Base-by-base conservation (phyloP, 2,113 vertebrate genomes). In the Lepisosteus oculatus region DNA sequence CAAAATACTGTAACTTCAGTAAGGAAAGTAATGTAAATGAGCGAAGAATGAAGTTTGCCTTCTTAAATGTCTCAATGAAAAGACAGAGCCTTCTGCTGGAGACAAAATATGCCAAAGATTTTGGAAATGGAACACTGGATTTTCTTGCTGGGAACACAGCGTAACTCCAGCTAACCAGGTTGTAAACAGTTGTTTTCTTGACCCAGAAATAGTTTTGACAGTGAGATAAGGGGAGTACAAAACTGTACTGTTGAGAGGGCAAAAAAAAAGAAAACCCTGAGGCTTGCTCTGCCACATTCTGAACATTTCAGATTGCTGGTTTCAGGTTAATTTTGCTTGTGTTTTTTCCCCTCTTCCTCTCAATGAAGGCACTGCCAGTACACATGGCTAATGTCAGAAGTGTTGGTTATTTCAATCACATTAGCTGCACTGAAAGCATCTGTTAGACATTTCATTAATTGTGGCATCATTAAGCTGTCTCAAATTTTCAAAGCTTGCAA, bases 391-490 rank as follows among this genome's bases (percentile, higher is more conserved):
- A 86, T 81, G 87, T 89, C 89, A 90, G 85, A 90, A 85, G 83
- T 85, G 86, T 81, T 86, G 81, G 90, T 89, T 84, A 95, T 94
- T 95, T 93, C 94, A 91, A 92, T 97, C 95, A 90, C 91, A 93
- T 93, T 94, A 93, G 93, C 89, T 92, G 90, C 92, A 84, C 93
- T 94, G 81, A 90, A 90, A 79, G 89, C 95, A 94, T 96, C 95
- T 97, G 95, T 95, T 95, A 95, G 95, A 93, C 94, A 95, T 97
- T 96, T 51, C 95, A 94, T 95, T 98, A 98, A 98, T 97, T 95
- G 94, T 95, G 92, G 94, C 90, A 86, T 95, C 95, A 96, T 98
- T 98, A 96, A 96, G 92, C 95, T 98, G 95, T 98, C 95, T 95
- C 93, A 92, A 94, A 91, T 93, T 94, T 96, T 96, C 95, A 95